Evolutionary conservation across 2,113 vertebrate genomes (phyloP).

Genomic region (Delphinapterus leucas): DNA sequence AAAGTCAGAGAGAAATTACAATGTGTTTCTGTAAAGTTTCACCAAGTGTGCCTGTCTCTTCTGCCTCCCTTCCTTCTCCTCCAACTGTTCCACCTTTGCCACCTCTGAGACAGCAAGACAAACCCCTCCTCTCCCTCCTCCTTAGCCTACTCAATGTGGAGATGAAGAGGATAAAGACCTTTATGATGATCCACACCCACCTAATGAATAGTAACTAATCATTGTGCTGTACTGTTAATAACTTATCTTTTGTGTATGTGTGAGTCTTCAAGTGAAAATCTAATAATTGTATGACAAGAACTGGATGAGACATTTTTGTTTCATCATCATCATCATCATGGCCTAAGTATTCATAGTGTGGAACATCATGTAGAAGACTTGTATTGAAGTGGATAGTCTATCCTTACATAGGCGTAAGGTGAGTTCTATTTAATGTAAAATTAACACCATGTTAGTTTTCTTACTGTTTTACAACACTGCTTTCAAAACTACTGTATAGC

Average conservation of each 20-base stretch:
- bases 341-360: background rate
- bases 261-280: background rate
- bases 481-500: background rate
- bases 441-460: background rate
- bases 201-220: background rate
- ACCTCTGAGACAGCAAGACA: background rate
- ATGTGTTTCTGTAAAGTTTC: background rate
- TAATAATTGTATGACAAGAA: background rate
- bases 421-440: background rate
- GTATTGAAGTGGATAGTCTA: background rate
- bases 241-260: background rate
- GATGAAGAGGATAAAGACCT: background rate
- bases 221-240: background rate
- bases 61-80: background rate
- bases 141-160: background rate
- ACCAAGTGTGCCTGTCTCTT: background rate
- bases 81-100: background rate
- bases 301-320: background rate
- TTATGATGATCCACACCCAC: background rate
- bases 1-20: background rate
- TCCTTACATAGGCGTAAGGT: background rate
- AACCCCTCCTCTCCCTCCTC: background rate
- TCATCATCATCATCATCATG: background rate
- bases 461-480: background rate
- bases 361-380: background rate